These are phyloP conservation scores for Lasioglossum calceatum DNA, from an alignment of 2,888 invertebrate species.

Conservation along the genomic window DNA sequence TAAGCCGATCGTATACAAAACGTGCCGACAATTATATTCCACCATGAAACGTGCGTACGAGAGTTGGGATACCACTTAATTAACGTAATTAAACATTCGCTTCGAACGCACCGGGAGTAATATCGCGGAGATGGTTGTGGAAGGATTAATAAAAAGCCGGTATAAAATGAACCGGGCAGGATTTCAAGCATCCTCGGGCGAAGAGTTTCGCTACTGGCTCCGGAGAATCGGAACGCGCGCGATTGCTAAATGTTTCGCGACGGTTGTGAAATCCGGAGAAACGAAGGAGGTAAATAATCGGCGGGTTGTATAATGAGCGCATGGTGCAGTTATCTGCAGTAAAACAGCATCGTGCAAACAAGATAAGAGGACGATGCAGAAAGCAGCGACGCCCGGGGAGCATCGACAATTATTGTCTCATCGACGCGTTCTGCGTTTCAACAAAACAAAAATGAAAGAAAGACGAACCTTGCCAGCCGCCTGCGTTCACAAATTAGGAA, in stretches of 20 bases:
- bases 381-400: slow-evolving; percentile 30
- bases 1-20: neutral
- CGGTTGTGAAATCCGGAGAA: slow-evolving; percentile 64
- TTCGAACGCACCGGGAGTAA: neutral
- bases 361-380: slow-evolving; percentile 73
- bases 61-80: neutral
- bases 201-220: neutral
- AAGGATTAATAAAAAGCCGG: neutral
- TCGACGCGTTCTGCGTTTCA: neutral
- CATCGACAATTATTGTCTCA: slow-evolving; percentile 49
- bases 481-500: slow-evolving; percentile 78
- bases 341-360: slow-evolving; percentile 77
- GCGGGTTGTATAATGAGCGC: slow-evolving; percentile 63
- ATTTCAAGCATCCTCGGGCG: neutral
- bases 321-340: slow-evolving; percentile 72
- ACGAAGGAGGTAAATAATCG: slow-evolving; percentile 68
- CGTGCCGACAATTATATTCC: neutral
- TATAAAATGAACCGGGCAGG: neutral
- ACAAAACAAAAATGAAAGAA: neutral
- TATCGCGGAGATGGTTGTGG: neutral
- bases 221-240: neutral
- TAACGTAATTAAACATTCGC: neutral
- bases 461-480: slow-evolving; percentile 57
- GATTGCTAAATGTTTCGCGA: slow-evolving; percentile 37
- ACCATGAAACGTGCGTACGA: neutral